Conservation (phyloP, 2,797 vertebrate species). For the Allobates femoralis region DNA sequence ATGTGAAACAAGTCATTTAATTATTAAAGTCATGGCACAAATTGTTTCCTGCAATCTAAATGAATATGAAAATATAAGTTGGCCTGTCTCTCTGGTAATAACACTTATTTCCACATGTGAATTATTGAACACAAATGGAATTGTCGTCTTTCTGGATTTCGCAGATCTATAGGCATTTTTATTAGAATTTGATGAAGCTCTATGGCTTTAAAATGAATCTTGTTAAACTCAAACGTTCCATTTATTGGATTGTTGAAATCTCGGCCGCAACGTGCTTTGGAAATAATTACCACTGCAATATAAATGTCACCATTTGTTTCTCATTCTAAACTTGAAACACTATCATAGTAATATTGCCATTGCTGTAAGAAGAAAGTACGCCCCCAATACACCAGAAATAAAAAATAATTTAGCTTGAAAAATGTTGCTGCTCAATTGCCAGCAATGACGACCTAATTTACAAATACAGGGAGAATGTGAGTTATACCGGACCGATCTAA, state of each 20-base stretch:
- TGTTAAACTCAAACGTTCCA: conserved; percentile 30
- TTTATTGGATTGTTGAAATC: conserved; percentile 34
- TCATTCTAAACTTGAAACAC: conserved; percentile 19
- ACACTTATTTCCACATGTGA: conserved; percentile 61
- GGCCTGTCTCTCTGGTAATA: conserved; percentile 54
- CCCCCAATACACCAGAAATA: too few relatives aligned
- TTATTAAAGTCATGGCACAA: conserved; percentile 59
- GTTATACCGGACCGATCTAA: background rate
- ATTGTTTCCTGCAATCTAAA: conserved; percentile 64
- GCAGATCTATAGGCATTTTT: conserved; percentile 38
- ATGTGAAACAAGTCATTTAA: conserved; percentile 63
- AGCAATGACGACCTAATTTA: conserved; percentile 6
- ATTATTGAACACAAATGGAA: conserved; percentile 62
- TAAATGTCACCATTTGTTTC: conserved; percentile 48
- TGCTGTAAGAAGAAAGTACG: too few relatives aligned
- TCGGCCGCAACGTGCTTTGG: background rate
- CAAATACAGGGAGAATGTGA: background rate
- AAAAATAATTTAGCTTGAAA: too few relatives aligned
- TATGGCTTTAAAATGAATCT: conserved; percentile 19
- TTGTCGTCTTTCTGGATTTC: conserved; percentile 37
- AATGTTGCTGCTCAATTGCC: background rate
- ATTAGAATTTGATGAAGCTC: conserved; percentile 44
- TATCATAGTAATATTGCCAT: background rate
- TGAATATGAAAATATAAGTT: conserved; percentile 62
- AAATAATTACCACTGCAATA: conserved; percentile 45